Percentiles rank a stretch among this genome's conserved stretches.
Evolutionary conservation across 23 tunicate species (phyloP).

Genomic region (Botrylloides violaceus): DNA sequence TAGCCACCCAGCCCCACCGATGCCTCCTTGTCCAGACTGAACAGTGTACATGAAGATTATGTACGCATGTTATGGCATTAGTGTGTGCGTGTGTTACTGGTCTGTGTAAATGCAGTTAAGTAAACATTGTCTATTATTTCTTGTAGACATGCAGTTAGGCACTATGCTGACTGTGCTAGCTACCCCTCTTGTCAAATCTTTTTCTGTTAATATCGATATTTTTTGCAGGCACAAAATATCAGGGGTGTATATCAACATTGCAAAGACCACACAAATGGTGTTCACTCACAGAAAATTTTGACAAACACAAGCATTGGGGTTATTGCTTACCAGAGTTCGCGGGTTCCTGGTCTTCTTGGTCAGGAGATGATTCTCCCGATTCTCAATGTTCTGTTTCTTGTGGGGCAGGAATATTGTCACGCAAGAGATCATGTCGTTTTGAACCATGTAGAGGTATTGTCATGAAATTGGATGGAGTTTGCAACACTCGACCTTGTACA

Average conservation of each 20-base stretch:
- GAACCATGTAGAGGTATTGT: conserved; percentile 39
- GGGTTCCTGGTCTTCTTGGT: conserved; percentile 55
- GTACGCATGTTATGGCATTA: no score
- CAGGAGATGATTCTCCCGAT: background rate
- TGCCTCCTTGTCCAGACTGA: no score
- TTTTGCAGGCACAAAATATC: background rate
- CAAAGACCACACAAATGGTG: conserved; percentile 36
- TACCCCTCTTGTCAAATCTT: no score
- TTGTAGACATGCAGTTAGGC: no score
- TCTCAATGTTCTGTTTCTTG: conserved; percentile 34
- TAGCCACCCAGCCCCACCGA: no score
- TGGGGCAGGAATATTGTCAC: conserved; percentile 31
- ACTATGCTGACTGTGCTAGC: no score
- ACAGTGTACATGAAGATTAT: no score
- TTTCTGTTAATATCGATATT: no score
- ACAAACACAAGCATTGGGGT: conserved; percentile 78
- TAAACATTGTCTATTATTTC: no score
- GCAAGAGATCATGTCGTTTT: conserved; percentile 31
- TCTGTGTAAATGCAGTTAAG: no score
- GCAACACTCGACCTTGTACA: conserved; percentile 64
- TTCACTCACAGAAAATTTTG: conserved; percentile 64
- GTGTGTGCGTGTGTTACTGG: no score
- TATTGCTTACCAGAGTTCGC: conserved; percentile 31
- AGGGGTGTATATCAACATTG: conserved; percentile 3
- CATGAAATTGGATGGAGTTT: conserved; percentile 19